Percentiles rank a stretch among this genome's conserved stretches.
These are phyloP conservation scores for Anadara kagoshimensis DNA, from an alignment of 1,140 invertebrate genomes.

Conservation along the genomic window DNA sequence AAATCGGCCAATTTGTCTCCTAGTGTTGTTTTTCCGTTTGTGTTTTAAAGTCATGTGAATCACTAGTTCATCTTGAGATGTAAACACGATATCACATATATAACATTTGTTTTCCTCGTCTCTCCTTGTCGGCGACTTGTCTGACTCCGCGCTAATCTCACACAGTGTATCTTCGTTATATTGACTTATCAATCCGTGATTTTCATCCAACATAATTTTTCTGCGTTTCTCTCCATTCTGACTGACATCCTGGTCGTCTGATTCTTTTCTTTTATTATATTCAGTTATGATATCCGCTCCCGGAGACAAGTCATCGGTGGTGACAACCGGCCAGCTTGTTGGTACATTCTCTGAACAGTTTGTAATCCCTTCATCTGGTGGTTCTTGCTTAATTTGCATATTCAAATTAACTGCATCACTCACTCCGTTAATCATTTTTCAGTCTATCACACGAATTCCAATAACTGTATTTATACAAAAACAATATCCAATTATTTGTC, in stretches of 20 bases:
- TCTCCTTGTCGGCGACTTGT: neutral
- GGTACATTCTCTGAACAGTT: conserved; percentile 7
- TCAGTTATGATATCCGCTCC: conserved; percentile 7
- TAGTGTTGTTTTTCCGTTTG: conserved; percentile 15
- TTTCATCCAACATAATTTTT: conserved; percentile 7
- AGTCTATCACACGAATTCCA: too few relatives aligned
- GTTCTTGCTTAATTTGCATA: conserved; percentile 7
- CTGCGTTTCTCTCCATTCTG: neutral
- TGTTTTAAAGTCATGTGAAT: conserved; percentile 37
- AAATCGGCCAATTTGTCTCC: conserved; percentile 22
- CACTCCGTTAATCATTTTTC: neutral
- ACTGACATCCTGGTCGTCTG: neutral
- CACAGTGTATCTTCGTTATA: neutral
- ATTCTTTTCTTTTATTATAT: conserved; percentile 4
- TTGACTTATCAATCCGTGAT: neutral
- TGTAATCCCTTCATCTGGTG: neutral
- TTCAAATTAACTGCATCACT: neutral
- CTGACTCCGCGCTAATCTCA: neutral
- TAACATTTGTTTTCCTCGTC: conserved; percentile 15
- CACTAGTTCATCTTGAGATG: conserved; percentile 35
- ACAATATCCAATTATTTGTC: too few relatives aligned
- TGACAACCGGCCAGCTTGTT: conserved; percentile 20
- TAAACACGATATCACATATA: conserved; percentile 34
- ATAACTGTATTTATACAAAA: too few relatives aligned
- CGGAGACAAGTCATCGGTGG: neutral